Evolutionary conservation across 2,797 vertebrate genomes (phyloP).

Genomic region (Melanogrammus aeglefinus): DNA sequence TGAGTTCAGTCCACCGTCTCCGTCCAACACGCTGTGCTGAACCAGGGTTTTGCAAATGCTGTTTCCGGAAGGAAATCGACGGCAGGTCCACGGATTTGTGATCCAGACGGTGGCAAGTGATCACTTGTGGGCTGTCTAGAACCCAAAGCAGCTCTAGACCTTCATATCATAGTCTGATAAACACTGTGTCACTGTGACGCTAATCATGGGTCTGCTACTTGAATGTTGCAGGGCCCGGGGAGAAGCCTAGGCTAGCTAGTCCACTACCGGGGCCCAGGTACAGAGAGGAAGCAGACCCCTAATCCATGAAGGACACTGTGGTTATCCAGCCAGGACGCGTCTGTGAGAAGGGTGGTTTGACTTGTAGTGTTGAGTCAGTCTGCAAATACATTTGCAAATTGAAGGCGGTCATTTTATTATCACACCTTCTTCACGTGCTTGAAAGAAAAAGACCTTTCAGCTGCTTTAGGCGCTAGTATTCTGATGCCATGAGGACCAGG

Average conservation of each 20-base stretch:
- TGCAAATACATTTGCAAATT: background rate
- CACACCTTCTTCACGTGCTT: background rate
- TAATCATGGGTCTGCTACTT: too few relatives aligned
- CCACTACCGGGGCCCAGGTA: background rate
- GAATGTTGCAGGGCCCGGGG: background rate
- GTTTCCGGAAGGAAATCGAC: background rate
- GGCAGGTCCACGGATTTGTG: background rate
- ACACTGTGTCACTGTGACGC: too few relatives aligned
- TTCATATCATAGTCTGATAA: too few relatives aligned
- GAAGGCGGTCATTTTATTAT: background rate
- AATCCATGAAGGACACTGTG: background rate
- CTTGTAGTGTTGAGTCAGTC: background rate
- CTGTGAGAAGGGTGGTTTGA: background rate
- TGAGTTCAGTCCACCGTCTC: slow-evolving; percentile 58
- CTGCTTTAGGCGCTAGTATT: background rate
- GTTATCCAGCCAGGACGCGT: background rate
- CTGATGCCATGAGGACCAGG: background rate
- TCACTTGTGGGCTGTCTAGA: too few relatives aligned
- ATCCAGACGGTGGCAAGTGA: too few relatives aligned
- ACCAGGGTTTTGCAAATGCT: background rate
- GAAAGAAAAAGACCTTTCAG: background rate
- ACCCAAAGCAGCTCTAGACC: too few relatives aligned
- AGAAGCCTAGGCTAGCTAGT: background rate
- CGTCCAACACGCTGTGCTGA: background rate
- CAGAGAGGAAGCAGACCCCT: background rate